Conservation (phyloP, 2,113 vertebrate genomes). For the Forbesichthys papilliferus region DNA sequence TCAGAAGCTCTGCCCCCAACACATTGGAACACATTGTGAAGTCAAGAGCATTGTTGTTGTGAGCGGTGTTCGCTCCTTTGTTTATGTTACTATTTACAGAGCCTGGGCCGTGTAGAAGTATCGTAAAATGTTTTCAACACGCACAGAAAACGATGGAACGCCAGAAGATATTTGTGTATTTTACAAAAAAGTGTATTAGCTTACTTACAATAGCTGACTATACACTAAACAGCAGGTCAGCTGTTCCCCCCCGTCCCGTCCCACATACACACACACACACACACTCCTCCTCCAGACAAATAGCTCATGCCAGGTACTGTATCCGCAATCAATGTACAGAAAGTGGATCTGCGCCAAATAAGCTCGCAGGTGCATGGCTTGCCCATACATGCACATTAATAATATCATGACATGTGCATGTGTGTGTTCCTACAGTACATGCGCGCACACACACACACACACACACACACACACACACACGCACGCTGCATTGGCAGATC, state of each 20-base stretch:
- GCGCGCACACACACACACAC: neutral
- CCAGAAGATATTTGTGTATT: no score
- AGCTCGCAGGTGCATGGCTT: neutral
- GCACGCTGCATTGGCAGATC: neutral
- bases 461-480: neutral
- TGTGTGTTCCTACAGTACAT: neutral
- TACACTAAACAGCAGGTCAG: neutral
- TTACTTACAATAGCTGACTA: no score
- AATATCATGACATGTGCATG: neutral
- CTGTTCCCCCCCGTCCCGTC: neutral
- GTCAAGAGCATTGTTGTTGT: no score
- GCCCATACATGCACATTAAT: conserved; percentile 4
- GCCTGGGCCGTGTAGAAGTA: no score
- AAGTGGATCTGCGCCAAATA: conserved; percentile 1
- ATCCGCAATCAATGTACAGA: conserved; percentile 5
- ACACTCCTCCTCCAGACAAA: conserved; percentile 25
- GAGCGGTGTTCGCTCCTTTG: no score
- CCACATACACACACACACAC: conserved; percentile 14
- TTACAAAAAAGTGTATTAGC: no score
- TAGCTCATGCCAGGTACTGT: conserved; percentile 14
- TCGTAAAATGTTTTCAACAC: no score
- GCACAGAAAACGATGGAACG: no score
- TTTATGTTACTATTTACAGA: no score
- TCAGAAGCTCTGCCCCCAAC: no score
- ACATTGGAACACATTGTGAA: no score